Conservation (phyloP, 2,888 invertebrate species). For the Marasmarcha lunaedactyla region DNA sequence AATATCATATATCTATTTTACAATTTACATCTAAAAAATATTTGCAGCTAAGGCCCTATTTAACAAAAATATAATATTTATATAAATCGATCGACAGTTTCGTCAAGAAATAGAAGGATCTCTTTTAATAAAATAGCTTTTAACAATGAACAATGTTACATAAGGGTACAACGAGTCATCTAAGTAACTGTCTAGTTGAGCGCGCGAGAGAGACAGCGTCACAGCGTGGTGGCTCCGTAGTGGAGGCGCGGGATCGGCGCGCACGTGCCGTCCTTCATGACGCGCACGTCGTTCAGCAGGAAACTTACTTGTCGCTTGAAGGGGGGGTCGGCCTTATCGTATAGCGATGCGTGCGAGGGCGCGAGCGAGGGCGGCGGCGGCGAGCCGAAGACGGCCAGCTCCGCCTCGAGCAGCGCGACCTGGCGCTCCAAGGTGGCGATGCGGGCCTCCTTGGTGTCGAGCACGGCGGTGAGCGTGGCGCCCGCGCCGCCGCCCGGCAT, state of each 20-base stretch:
- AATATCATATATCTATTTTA: slow-evolving; percentile 30
- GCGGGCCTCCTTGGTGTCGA: slow-evolving; percentile 88
- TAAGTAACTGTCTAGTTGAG: too few relatives aligned
- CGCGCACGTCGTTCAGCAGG: slow-evolving; percentile 83
- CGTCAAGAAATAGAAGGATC: slow-evolving; percentile 60
- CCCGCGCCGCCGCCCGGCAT: slow-evolving; percentile 67
- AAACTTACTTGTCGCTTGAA: slow-evolving; percentile 89
- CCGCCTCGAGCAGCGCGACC: slow-evolving; percentile 82
- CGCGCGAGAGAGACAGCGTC: slow-evolving; percentile 50
- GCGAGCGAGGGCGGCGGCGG: slow-evolving; percentile 65
- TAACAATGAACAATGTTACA: slow-evolving; percentile 66
- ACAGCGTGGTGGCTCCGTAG: slow-evolving; percentile 55
- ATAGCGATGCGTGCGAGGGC: slow-evolving; percentile 70
- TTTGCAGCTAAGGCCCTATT: slow-evolving; percentile 58
- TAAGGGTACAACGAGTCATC: slow-evolving; percentile 61
- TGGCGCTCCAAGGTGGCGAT: slow-evolving; percentile 90
- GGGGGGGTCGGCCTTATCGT: slow-evolving; percentile 74
- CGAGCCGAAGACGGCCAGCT: slow-evolving; percentile 70
- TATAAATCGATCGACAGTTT: slow-evolving; percentile 35
- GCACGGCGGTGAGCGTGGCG: slow-evolving; percentile 81
- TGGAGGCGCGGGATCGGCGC: slow-evolving; percentile 31
- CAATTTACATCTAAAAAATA: slow-evolving; percentile 56
- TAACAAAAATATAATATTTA: slow-evolving; percentile 55
- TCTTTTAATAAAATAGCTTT: slow-evolving; percentile 64
- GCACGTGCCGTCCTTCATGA: slow-evolving; percentile 77